A percentile compares a stretch with the other conserved stretches of the same genome.
Conservation (phyloP, 1,140 invertebrate species). For the Leptopilina clavipes region DNA sequence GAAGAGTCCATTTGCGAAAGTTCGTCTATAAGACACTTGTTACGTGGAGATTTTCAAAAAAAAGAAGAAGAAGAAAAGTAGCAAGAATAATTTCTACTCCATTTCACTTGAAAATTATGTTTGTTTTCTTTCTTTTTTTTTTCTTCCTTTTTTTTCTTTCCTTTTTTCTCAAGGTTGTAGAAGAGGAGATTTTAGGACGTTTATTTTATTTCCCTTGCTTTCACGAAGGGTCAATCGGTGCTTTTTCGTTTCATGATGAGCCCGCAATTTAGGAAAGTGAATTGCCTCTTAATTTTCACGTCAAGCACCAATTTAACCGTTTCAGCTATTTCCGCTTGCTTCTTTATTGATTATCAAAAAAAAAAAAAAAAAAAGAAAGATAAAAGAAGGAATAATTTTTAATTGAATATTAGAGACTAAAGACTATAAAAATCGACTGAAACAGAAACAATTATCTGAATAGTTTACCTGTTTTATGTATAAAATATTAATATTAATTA, state of each 20-base stretch:
- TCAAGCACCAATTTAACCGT: constrained; percentile 1
- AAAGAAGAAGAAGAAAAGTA: no score
- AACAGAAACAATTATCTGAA: no score
- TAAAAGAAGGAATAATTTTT: no score
- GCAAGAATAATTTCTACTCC: background rate
- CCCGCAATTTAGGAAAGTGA: background rate
- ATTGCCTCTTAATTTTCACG: constrained; percentile 13
- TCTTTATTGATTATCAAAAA: background rate
- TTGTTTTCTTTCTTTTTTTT: background rate
- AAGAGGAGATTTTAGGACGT: background rate
- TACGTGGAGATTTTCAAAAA: background rate
- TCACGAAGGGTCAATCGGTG: background rate
- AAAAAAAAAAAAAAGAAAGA: background rate
- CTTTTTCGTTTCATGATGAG: constrained; percentile 3
- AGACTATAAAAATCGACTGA: no score
- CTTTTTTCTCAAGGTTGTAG: no score
- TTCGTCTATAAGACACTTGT: background rate
- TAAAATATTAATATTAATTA: no score
- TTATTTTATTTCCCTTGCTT: background rate
- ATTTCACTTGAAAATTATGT: constrained; percentile 1
- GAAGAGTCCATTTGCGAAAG: constrained; percentile 8
- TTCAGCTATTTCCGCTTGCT: background rate
- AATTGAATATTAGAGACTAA: no score
- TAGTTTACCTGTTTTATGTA: no score
- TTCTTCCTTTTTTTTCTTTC: no score